Percentiles rank a stretch among this genome's conserved stretches.
These are phyloP conservation scores for Archips xylosteana DNA, from an alignment of 2,888 invertebrate genomes.

Conservation along the genomic window DNA sequence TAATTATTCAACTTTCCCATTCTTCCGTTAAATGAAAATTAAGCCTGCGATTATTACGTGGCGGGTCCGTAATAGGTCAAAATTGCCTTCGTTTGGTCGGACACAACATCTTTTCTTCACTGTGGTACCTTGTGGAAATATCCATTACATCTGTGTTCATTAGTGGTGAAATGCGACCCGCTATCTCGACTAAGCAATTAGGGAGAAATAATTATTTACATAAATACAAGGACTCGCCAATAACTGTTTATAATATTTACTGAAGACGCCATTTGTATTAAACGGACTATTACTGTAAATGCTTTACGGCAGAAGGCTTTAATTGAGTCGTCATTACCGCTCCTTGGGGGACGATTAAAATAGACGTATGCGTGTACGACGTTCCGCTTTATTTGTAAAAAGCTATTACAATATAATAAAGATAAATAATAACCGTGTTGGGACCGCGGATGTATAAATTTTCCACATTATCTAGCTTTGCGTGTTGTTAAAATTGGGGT, in stretches of 20 bases:
- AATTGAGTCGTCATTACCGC: conserved; percentile 66
- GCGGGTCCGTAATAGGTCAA: conserved; percentile 61
- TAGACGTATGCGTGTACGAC: conserved; percentile 43
- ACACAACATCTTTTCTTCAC: conserved; percentile 45
- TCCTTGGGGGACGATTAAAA: conserved; percentile 50
- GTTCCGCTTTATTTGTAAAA: conserved; percentile 41
- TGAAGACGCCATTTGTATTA: conserved; percentile 69
- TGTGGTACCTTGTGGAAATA: conserved; percentile 65
- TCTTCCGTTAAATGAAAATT: conserved; percentile 46
- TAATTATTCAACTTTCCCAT: conserved; percentile 38
- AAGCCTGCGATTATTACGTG: conserved; percentile 65
- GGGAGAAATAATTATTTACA: conserved; percentile 78
- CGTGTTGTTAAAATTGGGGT: conserved; percentile 37
- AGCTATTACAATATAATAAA: conserved; percentile 40
- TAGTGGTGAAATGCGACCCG: conserved; percentile 72
- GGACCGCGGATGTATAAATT: conserved; percentile 40
- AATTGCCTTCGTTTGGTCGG: conserved; percentile 48
- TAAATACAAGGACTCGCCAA: conserved; percentile 73
- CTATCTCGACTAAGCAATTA: conserved; percentile 74
- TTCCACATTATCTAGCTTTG: conserved; percentile 39
- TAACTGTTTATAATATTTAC: conserved; percentile 74
- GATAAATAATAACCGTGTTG: conserved; percentile 43
- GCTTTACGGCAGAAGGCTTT: conserved; percentile 66
- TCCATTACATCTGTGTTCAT: conserved; percentile 82
- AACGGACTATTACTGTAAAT: conserved; percentile 77